These are phyloP conservation scores for Onthophagus sagittarius DNA, from an alignment of 2,888 invertebrate genomes.

Conservation along the genomic window DNA sequence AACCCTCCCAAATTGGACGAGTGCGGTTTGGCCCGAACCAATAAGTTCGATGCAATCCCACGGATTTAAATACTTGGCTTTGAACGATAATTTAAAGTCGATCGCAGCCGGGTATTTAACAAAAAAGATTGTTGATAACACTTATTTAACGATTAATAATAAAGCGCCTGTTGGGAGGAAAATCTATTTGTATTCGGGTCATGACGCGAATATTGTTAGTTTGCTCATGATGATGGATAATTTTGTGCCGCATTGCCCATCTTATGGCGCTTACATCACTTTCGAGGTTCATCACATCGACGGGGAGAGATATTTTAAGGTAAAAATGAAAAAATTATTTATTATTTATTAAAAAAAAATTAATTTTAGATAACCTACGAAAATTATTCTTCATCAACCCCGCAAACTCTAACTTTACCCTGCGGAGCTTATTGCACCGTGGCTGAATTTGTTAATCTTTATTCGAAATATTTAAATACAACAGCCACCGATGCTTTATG, in stretches of 20 bases:
- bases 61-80: conserved; percentile 1
- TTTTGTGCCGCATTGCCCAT: not conserved
- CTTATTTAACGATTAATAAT: not conserved
- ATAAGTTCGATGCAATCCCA: conserved; percentile 6
- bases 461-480: not conserved
- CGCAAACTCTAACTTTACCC: not conserved
- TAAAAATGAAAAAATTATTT: too few relatives aligned
- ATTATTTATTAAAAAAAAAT: too few relatives aligned
- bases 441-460: not conserved
- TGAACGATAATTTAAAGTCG: conserved; percentile 1
- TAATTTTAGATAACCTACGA: conserved; percentile 3
- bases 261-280: conserved; percentile 2
- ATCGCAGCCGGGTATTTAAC: conserved; percentile 1
- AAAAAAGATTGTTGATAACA: conserved; percentile 2
- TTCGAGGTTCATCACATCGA: not conserved
- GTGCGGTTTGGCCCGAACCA: not conserved
- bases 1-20: not conserved
- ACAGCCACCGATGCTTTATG: conserved; percentile 1
- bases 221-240: conserved; percentile 5
- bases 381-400: not conserved
- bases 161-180: not conserved
- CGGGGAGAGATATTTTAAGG: not conserved
- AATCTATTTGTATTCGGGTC: not conserved
- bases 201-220: conserved; percentile 1
- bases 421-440: not conserved